Conservation (phyloP, 2,797 vertebrate genomes). For the Hylomyscus alleni region DNA sequence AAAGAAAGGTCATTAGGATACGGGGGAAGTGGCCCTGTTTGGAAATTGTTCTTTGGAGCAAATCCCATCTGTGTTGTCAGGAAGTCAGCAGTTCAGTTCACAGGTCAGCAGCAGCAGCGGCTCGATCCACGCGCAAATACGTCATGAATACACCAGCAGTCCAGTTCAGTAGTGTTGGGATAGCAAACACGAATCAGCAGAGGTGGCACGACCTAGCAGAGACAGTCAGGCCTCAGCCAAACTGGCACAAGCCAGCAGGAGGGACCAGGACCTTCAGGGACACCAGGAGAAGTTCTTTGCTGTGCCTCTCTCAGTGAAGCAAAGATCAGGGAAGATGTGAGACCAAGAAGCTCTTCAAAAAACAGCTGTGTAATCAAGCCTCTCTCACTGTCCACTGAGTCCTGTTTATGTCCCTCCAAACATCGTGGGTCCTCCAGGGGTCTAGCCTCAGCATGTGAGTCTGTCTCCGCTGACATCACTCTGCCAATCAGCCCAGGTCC, state of each 20-base stretch:
- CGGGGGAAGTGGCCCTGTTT: neutral
- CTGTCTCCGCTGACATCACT: neutral
- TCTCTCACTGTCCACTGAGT: neutral
- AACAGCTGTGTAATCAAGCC: neutral
- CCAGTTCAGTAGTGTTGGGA: neutral
- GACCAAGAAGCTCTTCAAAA: neutral
- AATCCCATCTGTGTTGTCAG: neutral
- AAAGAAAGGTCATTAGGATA: neutral
- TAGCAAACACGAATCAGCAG: neutral
- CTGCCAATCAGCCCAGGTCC: neutral
- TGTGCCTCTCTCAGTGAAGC: no score
- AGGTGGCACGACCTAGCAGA: neutral
- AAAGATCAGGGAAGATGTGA: neutral
- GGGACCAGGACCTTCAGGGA: neutral
- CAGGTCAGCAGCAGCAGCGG: neutral
- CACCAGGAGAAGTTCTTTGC: neutral
- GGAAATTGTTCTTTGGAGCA: neutral
- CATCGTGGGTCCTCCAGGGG: neutral
- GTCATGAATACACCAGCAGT: neutral
- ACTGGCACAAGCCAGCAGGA: neutral
- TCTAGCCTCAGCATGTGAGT: neutral
- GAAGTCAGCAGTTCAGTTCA: neutral
- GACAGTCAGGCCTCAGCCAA: neutral
- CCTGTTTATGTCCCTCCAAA: neutral
- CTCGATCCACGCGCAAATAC: neutral